Percentiles rank a stretch among this genome's conserved stretches.
phyloP scores from a whole-genome alignment of 1,140 invertebrate genomes.

The Heterodera schachtii region DNA sequence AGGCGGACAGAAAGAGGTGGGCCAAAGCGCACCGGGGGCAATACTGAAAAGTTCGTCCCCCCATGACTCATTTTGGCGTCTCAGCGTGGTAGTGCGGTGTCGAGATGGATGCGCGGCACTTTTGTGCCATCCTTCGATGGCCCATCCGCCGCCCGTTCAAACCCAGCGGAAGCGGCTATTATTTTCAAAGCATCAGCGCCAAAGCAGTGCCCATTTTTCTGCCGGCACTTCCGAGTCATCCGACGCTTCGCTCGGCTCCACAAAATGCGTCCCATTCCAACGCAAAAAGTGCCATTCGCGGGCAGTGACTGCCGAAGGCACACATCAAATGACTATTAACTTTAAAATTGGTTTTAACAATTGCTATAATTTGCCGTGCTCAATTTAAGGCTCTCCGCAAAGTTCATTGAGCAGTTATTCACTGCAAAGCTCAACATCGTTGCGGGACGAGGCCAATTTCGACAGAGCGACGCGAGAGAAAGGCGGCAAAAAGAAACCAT shows the following conservation, averaged over 20 bases:
- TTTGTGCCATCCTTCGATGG: background rate
- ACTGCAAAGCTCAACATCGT: background rate
- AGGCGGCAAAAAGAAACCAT: background rate
- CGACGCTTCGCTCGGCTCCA: background rate
- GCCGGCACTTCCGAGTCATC: background rate
- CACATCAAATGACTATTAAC: too few species aligned
- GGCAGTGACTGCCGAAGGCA: too few species aligned
- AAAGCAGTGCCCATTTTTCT: background rate
- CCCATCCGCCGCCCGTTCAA: background rate
- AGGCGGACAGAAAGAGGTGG: background rate
- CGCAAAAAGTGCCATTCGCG: too few species aligned
- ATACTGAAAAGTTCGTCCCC: too few species aligned
- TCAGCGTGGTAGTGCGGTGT: background rate
- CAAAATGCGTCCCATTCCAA: background rate
- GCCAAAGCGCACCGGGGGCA: background rate
- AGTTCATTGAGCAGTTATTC: background rate
- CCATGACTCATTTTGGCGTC: too few species aligned
- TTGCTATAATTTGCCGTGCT: too few species aligned
- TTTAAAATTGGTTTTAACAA: too few species aligned
- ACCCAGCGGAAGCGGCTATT: slow-evolving; percentile 1
- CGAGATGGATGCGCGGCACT: too few species aligned
- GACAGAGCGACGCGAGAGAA: background rate
- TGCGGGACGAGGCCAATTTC: background rate
- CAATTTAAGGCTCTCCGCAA: background rate
- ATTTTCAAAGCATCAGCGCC: background rate